Conservation (phyloP, 37 sponge, comb jelly and placozoan genomes). For the Axinella damicornis region DNA sequence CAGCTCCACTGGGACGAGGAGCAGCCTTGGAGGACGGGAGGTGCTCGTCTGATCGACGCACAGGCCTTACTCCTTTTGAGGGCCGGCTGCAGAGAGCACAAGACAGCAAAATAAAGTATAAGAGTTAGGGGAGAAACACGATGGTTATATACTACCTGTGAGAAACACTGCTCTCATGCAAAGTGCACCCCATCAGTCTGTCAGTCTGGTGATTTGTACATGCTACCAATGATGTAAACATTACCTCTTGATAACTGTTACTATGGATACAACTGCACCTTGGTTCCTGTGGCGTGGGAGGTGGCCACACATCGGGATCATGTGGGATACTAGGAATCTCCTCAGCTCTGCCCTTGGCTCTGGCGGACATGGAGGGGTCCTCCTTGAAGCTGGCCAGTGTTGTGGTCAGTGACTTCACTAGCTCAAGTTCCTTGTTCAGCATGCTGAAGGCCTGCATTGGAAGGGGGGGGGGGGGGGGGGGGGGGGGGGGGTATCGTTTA, state of each 20-base stretch:
- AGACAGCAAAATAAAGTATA: background rate
- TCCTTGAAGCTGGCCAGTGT: slow-evolving; percentile 90
- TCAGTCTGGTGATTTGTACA: too few species aligned
- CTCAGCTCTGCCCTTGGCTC: background rate
- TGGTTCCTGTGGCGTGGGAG: slow-evolving; percentile 87
- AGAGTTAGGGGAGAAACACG: background rate
- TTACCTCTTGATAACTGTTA: too few species aligned
- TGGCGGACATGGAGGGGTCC: slow-evolving; percentile 41
- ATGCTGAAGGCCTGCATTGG: slow-evolving; percentile 64
- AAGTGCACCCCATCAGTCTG: too few species aligned
- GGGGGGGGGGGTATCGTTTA: too few species aligned
- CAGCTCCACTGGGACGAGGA: slow-evolving; percentile 1
- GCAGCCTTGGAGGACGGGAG: background rate
- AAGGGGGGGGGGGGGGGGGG: too few species aligned
- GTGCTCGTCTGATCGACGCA: slow-evolving; percentile 19
- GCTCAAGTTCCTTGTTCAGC: slow-evolving; percentile 82
- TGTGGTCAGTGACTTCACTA: slow-evolving; percentile 74
- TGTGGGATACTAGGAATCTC: background rate
- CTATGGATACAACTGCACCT: too few species aligned
- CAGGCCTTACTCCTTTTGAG: slow-evolving; percentile 31
- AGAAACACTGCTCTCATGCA: background rate
- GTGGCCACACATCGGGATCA: slow-evolving; percentile 92
- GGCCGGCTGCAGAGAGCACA: slow-evolving; percentile 23
- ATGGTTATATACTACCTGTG: background rate
- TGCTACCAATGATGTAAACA: too few species aligned